Evolutionary conservation across 2,113 vertebrate species (phyloP).

Genomic region (Neomonachus schauinslandi): DNA sequence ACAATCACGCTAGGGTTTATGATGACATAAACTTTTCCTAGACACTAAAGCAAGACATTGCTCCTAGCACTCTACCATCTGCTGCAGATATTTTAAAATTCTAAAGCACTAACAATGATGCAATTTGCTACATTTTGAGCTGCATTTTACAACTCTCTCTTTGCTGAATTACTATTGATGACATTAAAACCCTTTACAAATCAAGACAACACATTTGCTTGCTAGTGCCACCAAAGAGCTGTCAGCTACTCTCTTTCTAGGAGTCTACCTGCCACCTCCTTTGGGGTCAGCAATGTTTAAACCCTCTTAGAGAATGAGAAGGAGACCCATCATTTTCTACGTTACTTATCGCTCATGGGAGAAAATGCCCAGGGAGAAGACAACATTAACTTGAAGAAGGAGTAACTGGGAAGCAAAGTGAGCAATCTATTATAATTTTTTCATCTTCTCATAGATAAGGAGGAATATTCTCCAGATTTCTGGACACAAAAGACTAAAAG

Average conservation of each 20-base stretch:
- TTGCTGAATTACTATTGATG: slow-evolving; percentile 83
- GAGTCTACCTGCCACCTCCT: slow-evolving; percentile 61
- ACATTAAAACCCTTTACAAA: slow-evolving; percentile 83
- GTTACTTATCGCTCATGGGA: not conserved
- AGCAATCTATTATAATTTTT: not conserved
- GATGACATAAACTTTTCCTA: slow-evolving; percentile 82
- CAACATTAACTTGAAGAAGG: not conserved
- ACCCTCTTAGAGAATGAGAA: not conserved
- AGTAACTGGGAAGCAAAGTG: not conserved
- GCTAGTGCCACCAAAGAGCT: slow-evolving; percentile 66
- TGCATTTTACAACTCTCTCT: slow-evolving; percentile 78
- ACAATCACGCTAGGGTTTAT: slow-evolving; percentile 72
- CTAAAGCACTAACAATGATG: slow-evolving; percentile 83
- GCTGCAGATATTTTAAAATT: slow-evolving; percentile 84
- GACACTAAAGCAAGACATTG: slow-evolving; percentile 79
- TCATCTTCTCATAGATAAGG: not conserved
- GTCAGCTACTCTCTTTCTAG: slow-evolving; percentile 57
- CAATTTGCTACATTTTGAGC: slow-evolving; percentile 83
- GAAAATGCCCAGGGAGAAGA: not conserved
- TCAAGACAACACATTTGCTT: slow-evolving; percentile 80
- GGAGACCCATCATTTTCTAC: not conserved
- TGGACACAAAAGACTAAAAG: not conserved
- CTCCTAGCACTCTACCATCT: slow-evolving; percentile 80
- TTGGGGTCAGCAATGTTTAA: not conserved
- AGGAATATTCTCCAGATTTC: not conserved